Evolutionary conservation across 92 coral and sea anemone species (phyloP), one percentile per base, ranked within the genome.

Genomic region (Ricordea florida): DNA sequence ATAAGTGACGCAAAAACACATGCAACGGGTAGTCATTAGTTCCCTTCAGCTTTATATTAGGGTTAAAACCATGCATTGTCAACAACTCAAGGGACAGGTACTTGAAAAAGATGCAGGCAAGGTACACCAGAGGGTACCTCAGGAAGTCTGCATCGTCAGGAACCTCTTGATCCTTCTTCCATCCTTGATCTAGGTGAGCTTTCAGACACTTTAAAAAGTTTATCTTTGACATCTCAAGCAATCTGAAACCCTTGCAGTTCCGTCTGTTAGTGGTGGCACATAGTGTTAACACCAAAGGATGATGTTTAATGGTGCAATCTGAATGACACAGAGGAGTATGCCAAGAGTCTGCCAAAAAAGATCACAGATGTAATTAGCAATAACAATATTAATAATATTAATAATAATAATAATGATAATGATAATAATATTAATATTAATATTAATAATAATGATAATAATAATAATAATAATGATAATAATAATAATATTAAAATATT

Each of bases 321-420:
- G 10, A 14, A 40, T 50, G 29, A 49, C 82, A 76, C 15, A 76
- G 41, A 1, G 82, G 82, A 3, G 82, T 76, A 56, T 76, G 82
- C n/a, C n/a, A 14, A 1, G 11, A 32, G 24, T 67, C 74, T 67
- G 60, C 48, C 21, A 2, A 49, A 49, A 10, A 33, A n/a, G 23
- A 5, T 7, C 24, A 37, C 51, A 17, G 23, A 2, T 15, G 24
- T 40, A 38, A 18, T 0, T 8, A 24, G 17, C 4, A 14, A 10
- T 5, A 15, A 6, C 16, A 0, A 4, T 5, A 0, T 6, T 2
- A 25, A 1, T 18, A 50, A 8, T 22, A 13, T 9, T 2, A 28
- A 8, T 14, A 6, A 47, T 17, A 3, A 18, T 28, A 8, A 50
- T 11, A 15, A 50, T 17, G 28, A 13, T 13, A 8, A 24, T 20